Evolutionary conservation across 1,140 invertebrate species (phyloP).

Genomic region (Drosophila trapezifrons): DNA sequence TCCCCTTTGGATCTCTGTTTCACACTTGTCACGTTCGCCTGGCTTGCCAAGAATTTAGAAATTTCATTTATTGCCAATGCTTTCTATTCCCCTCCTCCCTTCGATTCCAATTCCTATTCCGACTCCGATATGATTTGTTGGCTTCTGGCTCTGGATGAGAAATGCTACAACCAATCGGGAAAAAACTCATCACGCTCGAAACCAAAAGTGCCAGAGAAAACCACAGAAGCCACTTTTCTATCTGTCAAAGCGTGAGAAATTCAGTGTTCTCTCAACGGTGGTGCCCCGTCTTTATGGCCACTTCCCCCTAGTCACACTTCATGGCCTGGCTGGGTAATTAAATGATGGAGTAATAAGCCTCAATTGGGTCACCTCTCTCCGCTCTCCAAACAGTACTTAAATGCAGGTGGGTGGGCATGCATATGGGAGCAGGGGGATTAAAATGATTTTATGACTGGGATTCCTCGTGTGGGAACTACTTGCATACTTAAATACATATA

Average conservation of each 20-base stretch:
- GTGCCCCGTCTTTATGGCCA: conserved; percentile 5
- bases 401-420: conserved; percentile 55
- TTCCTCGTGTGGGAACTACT: conserved; percentile 42
- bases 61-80: conserved; percentile 72
- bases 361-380: conserved; percentile 66
- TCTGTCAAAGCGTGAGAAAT: conserved; percentile 60
- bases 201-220: conserved; percentile 62
- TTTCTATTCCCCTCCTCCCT: conserved; percentile 57
- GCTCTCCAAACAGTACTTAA: conserved; percentile 43
- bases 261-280: conserved; percentile 3
- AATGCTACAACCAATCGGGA: conserved; percentile 34
- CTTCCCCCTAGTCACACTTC: not conserved
- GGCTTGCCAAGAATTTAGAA: conserved; percentile 73
- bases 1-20: conserved; percentile 23
- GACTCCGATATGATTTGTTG: conserved; percentile 44
- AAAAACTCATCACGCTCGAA: conserved; percentile 62
- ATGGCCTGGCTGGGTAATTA: conserved; percentile 52
- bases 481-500: not conserved
- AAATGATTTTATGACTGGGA: conserved; percentile 13
- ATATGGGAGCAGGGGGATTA: conserved; percentile 25
- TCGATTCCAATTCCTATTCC: conserved; percentile 32
- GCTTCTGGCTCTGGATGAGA: conserved; percentile 20
- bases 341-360: conserved; percentile 70
- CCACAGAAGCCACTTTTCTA: conserved; percentile 33
- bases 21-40: conserved; percentile 68